These are phyloP conservation scores for Petrocephalus schoutedeni DNA, from an alignment of 2,797 vertebrate species.

Conservation along the genomic window DNA sequence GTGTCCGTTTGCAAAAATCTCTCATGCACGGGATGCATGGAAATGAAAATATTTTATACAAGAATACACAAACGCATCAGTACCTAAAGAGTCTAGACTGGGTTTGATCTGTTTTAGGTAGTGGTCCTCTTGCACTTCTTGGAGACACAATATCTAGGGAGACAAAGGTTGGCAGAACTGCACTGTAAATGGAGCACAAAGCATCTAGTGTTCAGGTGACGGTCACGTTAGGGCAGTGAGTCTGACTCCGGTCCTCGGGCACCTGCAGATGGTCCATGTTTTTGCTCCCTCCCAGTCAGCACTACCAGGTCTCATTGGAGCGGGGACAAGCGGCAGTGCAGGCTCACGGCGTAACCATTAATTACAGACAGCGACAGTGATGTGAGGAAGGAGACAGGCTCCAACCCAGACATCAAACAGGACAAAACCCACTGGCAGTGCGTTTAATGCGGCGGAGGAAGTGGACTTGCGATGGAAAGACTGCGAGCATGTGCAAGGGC, in stretches of 20 bases:
- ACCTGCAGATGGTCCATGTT: neutral
- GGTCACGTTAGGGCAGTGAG: neutral
- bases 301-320: neutral
- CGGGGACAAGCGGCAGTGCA: neutral
- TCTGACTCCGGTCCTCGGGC: neutral
- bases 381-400: no score
- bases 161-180: constrained; percentile 23
- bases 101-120: constrained; percentile 81
- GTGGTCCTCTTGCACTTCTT: constrained; percentile 94
- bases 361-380: neutral
- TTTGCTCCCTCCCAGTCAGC: neutral
- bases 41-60: neutral
- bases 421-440: neutral
- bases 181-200: neutral
- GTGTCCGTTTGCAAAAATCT: neutral
- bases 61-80: constrained; percentile 25
- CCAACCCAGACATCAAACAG: neutral
- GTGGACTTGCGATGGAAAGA: neutral
- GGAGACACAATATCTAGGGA: constrained; percentile 85
- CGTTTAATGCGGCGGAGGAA: neutral
- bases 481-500: neutral
- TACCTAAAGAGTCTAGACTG: constrained; percentile 80
- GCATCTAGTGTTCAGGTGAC: neutral
- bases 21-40: neutral
- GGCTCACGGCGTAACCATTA: neutral